Evolutionary conservation across 2,113 vertebrate species (phyloP).

Genomic region (Pseudorhombus dupliciocellatus): DNA sequence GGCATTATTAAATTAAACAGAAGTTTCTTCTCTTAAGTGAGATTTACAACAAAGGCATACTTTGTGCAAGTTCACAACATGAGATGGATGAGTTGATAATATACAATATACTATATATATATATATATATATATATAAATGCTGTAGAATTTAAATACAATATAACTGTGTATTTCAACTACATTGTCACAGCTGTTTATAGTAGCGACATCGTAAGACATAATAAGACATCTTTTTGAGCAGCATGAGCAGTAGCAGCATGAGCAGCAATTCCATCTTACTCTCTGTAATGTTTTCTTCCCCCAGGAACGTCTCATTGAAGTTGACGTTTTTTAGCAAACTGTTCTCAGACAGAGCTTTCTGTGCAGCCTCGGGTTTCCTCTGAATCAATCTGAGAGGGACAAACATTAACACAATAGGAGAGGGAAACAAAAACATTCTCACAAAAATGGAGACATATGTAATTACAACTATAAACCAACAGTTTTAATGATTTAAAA

Average conservation of each 20-base stretch:
- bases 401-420: slow-evolving; percentile 11
- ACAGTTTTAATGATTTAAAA: background rate
- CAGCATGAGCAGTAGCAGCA: too few species aligned
- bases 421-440: slow-evolving; percentile 9
- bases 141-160: too few species aligned
- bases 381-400: slow-evolving; percentile 73
- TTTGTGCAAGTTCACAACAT: background rate
- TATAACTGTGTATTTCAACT: background rate
- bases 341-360: slow-evolving; percentile 85
- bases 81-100: background rate
- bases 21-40: background rate
- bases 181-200: background rate
- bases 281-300: slow-evolving; percentile 88
- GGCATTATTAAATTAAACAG: background rate
- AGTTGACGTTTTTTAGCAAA: slow-evolving; percentile 83
- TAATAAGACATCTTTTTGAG: background rate
- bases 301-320: slow-evolving; percentile 88
- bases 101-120: too few species aligned
- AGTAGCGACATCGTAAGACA: too few species aligned
- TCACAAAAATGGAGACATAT: slow-evolving; percentile 8
- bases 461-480: background rate
- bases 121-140: too few species aligned
- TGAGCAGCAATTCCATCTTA: slow-evolving; percentile 68
- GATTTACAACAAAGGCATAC: background rate
- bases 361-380: slow-evolving; percentile 77